phyloP scores from a whole-genome alignment of 2,113 vertebrate genomes.

The Conger conger region DNA sequence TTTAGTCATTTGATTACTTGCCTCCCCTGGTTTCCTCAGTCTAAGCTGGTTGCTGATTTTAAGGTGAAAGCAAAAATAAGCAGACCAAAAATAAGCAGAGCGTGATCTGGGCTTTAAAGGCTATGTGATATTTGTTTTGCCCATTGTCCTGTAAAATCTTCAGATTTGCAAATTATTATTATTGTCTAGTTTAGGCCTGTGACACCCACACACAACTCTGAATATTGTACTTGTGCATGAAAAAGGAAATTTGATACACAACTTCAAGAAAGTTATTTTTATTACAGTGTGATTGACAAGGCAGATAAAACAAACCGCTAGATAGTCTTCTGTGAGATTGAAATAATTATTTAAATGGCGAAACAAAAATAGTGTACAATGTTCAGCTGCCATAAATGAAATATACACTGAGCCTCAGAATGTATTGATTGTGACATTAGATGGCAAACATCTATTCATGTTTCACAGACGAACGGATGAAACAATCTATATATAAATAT shows the following conservation, averaged over 20 bases:
- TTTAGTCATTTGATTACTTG: too few species aligned
- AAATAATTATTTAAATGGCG: constrained; percentile 8
- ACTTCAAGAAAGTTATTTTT: background rate
- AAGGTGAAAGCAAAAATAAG: too few species aligned
- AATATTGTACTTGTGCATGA: background rate
- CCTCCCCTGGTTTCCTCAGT: too few species aligned
- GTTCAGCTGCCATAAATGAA: background rate
- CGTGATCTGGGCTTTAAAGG: too few species aligned
- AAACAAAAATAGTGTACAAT: background rate
- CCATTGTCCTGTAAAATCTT: too few species aligned
- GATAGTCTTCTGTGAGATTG: background rate
- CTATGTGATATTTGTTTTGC: too few species aligned
- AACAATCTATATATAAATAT: background rate
- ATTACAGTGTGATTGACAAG: background rate
- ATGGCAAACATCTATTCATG: constrained; percentile 16
- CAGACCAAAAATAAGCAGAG: too few species aligned
- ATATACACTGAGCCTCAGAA: constrained; percentile 11
- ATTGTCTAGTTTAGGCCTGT: background rate
- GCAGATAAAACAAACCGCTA: background rate
- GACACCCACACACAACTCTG: background rate
- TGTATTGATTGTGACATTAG: constrained; percentile 25
- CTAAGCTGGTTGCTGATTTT: too few species aligned
- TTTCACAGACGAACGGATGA: background rate
- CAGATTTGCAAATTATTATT: too few species aligned
- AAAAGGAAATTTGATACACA: background rate